Evolutionary conservation across 53 echinoderm and acorn worm genomes (phyloP), one percentile per base, ranked within the genome.

Genomic region (Patiria pectinifera): DNA sequence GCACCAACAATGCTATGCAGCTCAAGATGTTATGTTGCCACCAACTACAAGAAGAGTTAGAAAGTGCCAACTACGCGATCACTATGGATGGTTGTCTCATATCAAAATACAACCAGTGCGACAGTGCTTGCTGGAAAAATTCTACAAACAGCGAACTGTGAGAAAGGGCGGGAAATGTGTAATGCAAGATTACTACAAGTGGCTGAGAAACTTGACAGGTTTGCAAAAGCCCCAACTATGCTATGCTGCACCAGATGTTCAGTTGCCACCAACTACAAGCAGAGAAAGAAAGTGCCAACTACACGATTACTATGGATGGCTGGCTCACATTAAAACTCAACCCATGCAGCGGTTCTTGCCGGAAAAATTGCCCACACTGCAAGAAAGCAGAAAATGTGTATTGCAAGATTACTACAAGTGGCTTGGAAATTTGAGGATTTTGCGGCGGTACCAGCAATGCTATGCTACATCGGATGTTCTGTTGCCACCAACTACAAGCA

Each of bases 181-280:
- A 2, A 80, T 90, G 35, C 47, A 90, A 46, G 90, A 90, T 47
- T 48, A 90, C 53, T 69, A 90, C 63, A 90, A 66, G 1, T 90
- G 90, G 90, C 90, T 90, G 46, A 21, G 22, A 19, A 15, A 1
- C 2, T 45, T 3, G 22, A 25, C 3, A 15, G 4, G 59, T 59
- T 26, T 24, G 2, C 77, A 74, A 10, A 10, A 2, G 14, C 44
- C 3, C 43, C 35, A 10, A 45, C 25, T 0, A 35, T 78, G 80
- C 45, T 15, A 15, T 80, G 21, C 46, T 16, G 74, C 59, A 76
- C 76, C 35, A 74, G 23, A 53, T 8, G 53, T 8, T 53, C 6
- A 53, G 6, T 8, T 53, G 5, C 8, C 53, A 53, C 8, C 53
- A 53, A 8, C 59, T 53, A 49, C 22, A 24, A 48, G 16, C 80